phyloP scores from a whole-genome alignment of 2,888 invertebrate genomes.

The Drosophila mimetica region DNA sequence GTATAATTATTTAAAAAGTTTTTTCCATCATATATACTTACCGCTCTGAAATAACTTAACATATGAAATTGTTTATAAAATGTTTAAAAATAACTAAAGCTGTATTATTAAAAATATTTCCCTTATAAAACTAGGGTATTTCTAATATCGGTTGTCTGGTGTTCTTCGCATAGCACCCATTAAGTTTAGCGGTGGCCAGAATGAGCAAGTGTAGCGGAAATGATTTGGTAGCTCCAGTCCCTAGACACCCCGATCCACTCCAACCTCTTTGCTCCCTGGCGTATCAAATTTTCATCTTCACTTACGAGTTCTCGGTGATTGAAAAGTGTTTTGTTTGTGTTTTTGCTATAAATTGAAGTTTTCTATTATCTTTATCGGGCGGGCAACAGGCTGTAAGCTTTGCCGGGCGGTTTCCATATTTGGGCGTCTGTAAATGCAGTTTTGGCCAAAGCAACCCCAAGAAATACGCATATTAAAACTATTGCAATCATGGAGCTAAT shows the following conservation, averaged over 20 bases:
- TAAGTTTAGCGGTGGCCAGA: conserved; percentile 53
- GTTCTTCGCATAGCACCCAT: conserved; percentile 23
- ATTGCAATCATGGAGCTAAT: no score
- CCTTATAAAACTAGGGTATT: conserved; percentile 1
- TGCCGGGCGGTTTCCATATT: not conserved
- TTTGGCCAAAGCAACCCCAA: not conserved
- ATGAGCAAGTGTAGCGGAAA: conserved; percentile 77
- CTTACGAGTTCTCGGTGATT: conserved; percentile 62
- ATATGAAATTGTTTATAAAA: no score
- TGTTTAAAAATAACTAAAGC: no score
- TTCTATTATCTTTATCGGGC: conserved; percentile 75
- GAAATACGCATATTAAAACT: no score
- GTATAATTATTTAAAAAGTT: no score
- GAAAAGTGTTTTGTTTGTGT: conserved; percentile 65
- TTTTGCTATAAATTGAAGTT: conserved; percentile 69
- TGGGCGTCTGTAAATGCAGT: not conserved
- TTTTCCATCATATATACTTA: no score
- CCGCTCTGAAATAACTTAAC: no score
- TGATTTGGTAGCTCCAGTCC: conserved; percentile 63
- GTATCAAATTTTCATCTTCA: conserved; percentile 19
- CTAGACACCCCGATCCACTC: conserved; percentile 7
- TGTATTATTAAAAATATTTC: not conserved
- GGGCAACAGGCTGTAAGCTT: conserved; percentile 62
- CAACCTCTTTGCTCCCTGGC: not conserved
- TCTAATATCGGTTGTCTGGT: not conserved